These are phyloP conservation scores for Andrena praecox DNA, from an alignment of 2,888 invertebrate species.

Conservation along the genomic window DNA sequence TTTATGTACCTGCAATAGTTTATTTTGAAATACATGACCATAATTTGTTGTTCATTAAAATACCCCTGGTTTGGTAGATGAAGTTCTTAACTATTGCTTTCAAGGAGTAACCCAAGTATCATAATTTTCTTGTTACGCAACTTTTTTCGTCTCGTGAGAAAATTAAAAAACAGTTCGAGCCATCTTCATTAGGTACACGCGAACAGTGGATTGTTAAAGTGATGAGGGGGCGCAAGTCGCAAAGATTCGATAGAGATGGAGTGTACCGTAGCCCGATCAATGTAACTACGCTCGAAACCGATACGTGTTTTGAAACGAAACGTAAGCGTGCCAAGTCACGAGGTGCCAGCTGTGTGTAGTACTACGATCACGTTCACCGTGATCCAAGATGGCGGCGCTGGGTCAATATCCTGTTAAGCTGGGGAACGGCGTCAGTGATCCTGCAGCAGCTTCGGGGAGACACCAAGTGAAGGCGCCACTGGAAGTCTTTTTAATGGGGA, in stretches of 20 bases:
- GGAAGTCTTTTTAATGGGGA: slow-evolving; percentile 70
- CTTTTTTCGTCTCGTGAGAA: too few relatives aligned
- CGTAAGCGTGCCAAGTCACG: slow-evolving; percentile 49
- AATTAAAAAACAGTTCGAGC: too few relatives aligned
- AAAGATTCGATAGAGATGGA: neutral
- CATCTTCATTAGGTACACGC: too few relatives aligned
- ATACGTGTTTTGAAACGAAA: slow-evolving; percentile 48
- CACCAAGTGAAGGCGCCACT: slow-evolving; percentile 69
- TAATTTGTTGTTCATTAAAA: too few relatives aligned
- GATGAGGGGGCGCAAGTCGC: neutral
- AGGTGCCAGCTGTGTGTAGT: slow-evolving; percentile 78
- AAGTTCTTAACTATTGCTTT: too few relatives aligned
- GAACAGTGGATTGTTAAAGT: too few relatives aligned
- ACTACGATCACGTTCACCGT: slow-evolving; percentile 81
- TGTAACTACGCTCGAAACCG: slow-evolving; percentile 21
- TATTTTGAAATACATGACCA: too few relatives aligned
- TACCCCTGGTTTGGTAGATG: too few relatives aligned
- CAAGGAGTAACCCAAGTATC: too few relatives aligned
- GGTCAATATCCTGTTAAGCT: slow-evolving; percentile 85
- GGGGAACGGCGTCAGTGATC: slow-evolving; percentile 80
- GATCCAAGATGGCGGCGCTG: slow-evolving; percentile 80
- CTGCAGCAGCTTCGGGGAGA: slow-evolving; percentile 68
- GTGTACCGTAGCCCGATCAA: slow-evolving; percentile 3
- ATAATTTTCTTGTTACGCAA: too few relatives aligned
- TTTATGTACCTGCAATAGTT: too few relatives aligned